Base-by-base conservation (phyloP, 2,888 invertebrate genomes). In the Galerucella calmariensis region DNA sequence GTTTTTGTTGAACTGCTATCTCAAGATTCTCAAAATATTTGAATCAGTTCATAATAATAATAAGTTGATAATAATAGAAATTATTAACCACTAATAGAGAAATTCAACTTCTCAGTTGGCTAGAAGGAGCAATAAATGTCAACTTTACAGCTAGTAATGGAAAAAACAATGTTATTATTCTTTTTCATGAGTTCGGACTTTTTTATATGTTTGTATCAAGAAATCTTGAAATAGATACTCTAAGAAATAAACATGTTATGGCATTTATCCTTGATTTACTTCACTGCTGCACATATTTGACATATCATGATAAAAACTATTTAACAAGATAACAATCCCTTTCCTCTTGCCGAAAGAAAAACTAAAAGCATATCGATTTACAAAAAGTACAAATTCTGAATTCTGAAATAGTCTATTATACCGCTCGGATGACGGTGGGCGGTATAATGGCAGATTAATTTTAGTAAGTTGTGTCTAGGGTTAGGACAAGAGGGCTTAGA, bases 321-420 rank as follows among this genome's bases (percentile, higher is more conserved):
- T n/a, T n/a, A 51, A 51, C n/a, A 51, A 51, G 11, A 51, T 51
- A n/a, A 51, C 51, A 51, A 35, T 5, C 35, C 35, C 35, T 35
- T 35, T 0, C 35, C 6, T 35, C 35, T 0, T 35, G 0, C 5
- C 35, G 8, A 14, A 51, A 51, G 20, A 20, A 56, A n/a, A 56
- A 5, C 56, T 56, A 56, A 56, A 56, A 56, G 56, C 56, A 20
- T 56, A 56, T 56, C 11, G 20, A 20, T 9, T 56, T 20, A 56
- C 56, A 20, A 56, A 56, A 20, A 16, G 9, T 20, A 56, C 56
- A 56, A 56, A 56, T 56, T 56, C 20, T 16, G 56, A 8, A 20
- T 56, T 16, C 56, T 56, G 56, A 56, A 56, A 20, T 56, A 11
- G 56, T 10, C 56, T 16, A 20, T 56, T 56, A 56, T 56, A 56